Base-by-base conservation (phyloP, 2,888 invertebrate species). In the Diplazon laetatorius region DNA sequence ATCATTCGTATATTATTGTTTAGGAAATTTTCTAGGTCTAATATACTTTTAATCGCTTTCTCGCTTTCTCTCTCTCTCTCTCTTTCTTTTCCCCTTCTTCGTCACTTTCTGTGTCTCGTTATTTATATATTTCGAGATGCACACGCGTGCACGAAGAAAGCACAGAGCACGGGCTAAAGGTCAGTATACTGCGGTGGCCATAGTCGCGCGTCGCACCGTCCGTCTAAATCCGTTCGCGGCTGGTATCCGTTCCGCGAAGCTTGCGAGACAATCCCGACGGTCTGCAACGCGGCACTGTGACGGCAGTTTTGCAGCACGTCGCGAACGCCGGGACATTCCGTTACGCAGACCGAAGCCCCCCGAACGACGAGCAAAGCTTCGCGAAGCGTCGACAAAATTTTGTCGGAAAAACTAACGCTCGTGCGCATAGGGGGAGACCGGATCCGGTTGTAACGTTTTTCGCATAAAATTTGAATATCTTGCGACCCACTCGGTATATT, bases 221-320 rank as follows among this genome's bases (percentile, higher is more conserved):
- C 68, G 73, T 82, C 83, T 83, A 83, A 76, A 76, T 76, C 48
- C 63, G 75, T 69, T 75, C 80, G 60, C 76, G 76, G n/a, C 77
- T 74, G 83, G 82, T 74, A 82, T 83, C 80, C 80, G 76, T 83
- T 82, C 83, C 76, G 59, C 79, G 82, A 82, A 83, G 52, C 73
- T 10, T 37, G 37, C 18, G 44, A 25, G 10, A 16, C 9, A 16
- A 20, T 10, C 39, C 12, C 39, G 39, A 37, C n/a, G n/a, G n/a
- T 16, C 66, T 52, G 66, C 66, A 6, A 22, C 22, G n/a, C n/a
- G 12, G 16, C 22, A 16, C 30, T 30, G 6, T 30, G 6, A 30
- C 30, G 30, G 4, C 2, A 2, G 42, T 4, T 9, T 42, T 42
- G 42, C 2, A 8, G 42, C 42, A 12, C 2, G 42, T 12, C 6